Conservation (phyloP, 1,140 invertebrate genomes). For the Drosophila biarmipes region DNA sequence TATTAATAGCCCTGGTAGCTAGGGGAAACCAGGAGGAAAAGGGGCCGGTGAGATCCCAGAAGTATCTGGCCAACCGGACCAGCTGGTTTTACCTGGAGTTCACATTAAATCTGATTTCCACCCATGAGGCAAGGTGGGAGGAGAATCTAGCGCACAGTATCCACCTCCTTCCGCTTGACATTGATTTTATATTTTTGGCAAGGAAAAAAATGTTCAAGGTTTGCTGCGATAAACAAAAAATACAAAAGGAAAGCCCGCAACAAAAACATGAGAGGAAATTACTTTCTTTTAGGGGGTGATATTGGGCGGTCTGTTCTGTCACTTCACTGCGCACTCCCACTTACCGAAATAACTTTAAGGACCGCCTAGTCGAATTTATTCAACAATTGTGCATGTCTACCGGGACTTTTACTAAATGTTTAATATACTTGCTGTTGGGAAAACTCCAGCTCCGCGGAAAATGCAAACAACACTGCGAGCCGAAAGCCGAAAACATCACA, state of each 20-base stretch:
- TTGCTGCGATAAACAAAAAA: constrained; percentile 43
- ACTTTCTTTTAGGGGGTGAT: constrained; percentile 6
- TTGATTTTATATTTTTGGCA: constrained; percentile 75
- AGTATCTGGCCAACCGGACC: constrained; percentile 41
- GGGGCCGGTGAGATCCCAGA: neutral
- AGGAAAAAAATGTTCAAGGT: constrained; percentile 69
- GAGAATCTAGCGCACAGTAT: neutral
- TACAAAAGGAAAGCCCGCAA: constrained; percentile 20
- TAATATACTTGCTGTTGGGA: neutral
- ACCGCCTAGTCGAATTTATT: neutral
- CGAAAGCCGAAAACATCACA: constrained; percentile 65
- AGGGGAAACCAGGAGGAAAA: constrained; percentile 2
- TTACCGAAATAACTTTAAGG: constrained; percentile 25
- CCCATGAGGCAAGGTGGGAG: neutral
- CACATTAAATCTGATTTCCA: neutral
- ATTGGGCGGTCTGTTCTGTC: neutral
- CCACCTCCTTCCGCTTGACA: constrained; percentile 22
- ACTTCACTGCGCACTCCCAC: constrained; percentile 11
- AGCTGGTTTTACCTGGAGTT: constrained; percentile 45
- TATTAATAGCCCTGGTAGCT: constrained; percentile 41
- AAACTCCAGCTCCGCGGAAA: constrained; percentile 29
- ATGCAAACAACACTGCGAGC: constrained; percentile 71
- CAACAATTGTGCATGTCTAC: constrained; percentile 31
- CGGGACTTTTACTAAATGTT: constrained; percentile 5
- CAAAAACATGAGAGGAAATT: constrained; percentile 10